Evolutionary conservation across 2,888 invertebrate species (phyloP), one percentile per base, ranked within the genome.

Genomic region (Encarsia formosa): DNA sequence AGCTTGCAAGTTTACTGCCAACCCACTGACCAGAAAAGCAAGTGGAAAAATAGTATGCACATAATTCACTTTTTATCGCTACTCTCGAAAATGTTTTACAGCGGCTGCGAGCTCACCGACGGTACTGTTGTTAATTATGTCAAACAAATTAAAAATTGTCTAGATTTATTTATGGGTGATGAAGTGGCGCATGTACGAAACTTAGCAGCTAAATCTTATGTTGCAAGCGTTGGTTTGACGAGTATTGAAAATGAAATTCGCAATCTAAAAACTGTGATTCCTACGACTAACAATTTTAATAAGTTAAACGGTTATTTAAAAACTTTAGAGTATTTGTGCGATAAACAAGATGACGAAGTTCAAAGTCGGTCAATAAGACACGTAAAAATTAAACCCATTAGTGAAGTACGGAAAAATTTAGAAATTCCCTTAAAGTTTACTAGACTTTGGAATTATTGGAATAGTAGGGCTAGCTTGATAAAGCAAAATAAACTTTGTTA

Each of bases 51-150:
- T 57, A 65, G 49, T 59, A 41, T 35, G 6, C 59, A 54, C 20
- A 56, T 77, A 32, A 71, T 77, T 38, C 75, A 76, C 19, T 67
- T 76, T 9, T 61, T 79, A 11, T 70, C 73, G 15, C 55, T 73
- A 59, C 49, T 73, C 61, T 64, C 77, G 4, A 73, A 71, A 59
- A 68, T 78, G 48, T 70, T 69, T 8, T 63, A 66, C 11, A 65
- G 69, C 16, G 65, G 63, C 16, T 67, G 64, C 37, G 63, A 66
- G 9, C 62, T 70, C 5, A 61, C 64, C 15, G 68, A 69, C 56
- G 59, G 63, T 52, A 64, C 61, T 1, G 61, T 62, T 4, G 19
- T 37, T 13, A 32, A 46, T 5, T 67, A 63, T 37, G 54, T 62
- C 1, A 20, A 11, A 8, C 43, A 60, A 34, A 41, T 62, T 2